Evolutionary conservation across 23 tunicate genomes (phyloP), one percentile per base, ranked within the genome.

Genomic region (Pegea sp.): DNA sequence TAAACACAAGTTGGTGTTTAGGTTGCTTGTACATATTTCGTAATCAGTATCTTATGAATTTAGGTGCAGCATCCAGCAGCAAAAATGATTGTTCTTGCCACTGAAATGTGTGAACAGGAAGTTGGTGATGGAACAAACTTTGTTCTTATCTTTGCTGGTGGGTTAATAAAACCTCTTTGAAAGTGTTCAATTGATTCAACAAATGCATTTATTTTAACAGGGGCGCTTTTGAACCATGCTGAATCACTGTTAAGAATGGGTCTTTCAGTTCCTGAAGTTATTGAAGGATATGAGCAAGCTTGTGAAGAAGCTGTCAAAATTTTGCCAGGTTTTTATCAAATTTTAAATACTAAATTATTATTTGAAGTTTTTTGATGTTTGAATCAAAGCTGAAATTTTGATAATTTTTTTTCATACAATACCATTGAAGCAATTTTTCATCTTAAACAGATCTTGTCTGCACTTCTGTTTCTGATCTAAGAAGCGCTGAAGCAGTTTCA

Each of bases 41-140:
- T 16, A 38, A 38, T 42, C 18, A 0, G 0, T 27, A 0, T 16
- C 16, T 56, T 56, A 7, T 25, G 7, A 28, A 7, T 56, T 7
- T 26, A 76, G 88, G 90, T 91, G 32, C 73, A 72, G 46, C 99
- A 91, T 60, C 99, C 99, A 43, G 99, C 99, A 8, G 99, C 99
- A 5, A 91, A 91, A 67, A 91, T 91, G 99, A 48, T 91, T 26
- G 99, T 91, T 13, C 64, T 91, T 44, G 99, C 99, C 3, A 69
- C 93, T 3, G 88, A 91, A 59, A 81, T 78, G 87, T 81, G 90
- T 62, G 99, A 91, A 69, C 93, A 91, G 49, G 99, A 91, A 53
- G 86, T 73, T 44, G 99, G 99, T 1, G 99, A 91, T 68, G 99
- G 99, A 50, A 91, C 99, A 24, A 91, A 91, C 57, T 63, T 81